These are phyloP conservation scores for Hypothenemus hampei DNA, from an alignment of 1,140 invertebrate species.

Conservation along the genomic window DNA sequence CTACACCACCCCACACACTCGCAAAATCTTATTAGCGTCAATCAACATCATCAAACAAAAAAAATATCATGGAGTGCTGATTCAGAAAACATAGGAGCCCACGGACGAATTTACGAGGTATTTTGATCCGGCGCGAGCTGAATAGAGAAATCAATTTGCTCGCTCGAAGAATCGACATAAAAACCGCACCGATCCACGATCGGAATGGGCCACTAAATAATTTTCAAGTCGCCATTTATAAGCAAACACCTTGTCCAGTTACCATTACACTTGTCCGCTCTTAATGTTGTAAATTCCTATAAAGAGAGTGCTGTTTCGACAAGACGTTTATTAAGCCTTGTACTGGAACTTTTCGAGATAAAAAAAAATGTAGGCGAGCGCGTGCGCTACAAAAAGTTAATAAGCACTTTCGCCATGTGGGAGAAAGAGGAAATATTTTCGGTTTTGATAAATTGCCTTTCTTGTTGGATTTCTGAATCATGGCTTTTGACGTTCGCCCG, in stretches of 20 bases:
- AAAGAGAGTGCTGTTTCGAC: slow-evolving; percentile 12
- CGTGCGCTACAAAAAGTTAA: neutral
- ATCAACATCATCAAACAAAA: too few species aligned
- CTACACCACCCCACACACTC: neutral
- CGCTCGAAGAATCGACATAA: slow-evolving; percentile 17
- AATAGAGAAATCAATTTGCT: slow-evolving; percentile 25
- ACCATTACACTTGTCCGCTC: slow-evolving; percentile 23
- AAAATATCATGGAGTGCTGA: neutral
- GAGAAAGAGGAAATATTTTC: neutral
- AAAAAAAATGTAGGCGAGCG: neutral
- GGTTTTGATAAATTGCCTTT: slow-evolving; percentile 5
- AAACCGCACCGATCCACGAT: slow-evolving; percentile 18
- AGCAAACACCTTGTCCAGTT: slow-evolving; percentile 24
- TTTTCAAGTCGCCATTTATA: slow-evolving; percentile 26
- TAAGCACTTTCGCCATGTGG: neutral
- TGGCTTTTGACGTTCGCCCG: too few species aligned
- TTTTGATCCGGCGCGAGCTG: slow-evolving; percentile 12
- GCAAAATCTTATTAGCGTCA: slow-evolving; percentile 10
- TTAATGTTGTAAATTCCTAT: slow-evolving; percentile 21
- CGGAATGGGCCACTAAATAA: slow-evolving; percentile 21
- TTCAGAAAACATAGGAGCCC: neutral
- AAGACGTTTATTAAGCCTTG: neutral
- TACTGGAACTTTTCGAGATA: neutral
- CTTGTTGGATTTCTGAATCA: neutral
- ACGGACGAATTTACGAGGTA: slow-evolving; percentile 15